phyloP scores from a whole-genome alignment of 2,113 vertebrate genomes.

The Porphyrio hochstetteri region DNA sequence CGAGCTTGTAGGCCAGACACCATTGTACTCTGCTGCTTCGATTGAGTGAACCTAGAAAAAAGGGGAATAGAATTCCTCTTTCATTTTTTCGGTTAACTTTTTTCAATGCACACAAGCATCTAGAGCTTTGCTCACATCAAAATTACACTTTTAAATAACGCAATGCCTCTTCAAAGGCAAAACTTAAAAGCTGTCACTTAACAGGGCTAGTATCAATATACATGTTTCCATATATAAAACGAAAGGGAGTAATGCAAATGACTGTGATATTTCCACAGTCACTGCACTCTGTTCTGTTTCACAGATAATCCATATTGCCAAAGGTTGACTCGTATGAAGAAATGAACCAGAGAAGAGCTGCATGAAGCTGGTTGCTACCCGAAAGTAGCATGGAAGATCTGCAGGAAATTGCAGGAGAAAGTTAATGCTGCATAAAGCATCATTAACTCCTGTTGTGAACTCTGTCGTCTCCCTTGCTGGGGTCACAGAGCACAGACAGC shows the following conservation, averaged over 20 bases:
- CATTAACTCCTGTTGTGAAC: constrained; percentile 30
- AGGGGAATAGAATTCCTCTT: neutral
- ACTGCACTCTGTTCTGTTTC: neutral
- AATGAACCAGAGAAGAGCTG: neutral
- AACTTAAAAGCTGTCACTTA: neutral
- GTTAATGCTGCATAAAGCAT: constrained; percentile 25
- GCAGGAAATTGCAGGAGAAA: constrained; percentile 18
- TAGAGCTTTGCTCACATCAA: neutral
- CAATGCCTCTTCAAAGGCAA: neutral
- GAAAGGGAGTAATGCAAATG: neutral
- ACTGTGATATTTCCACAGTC: neutral
- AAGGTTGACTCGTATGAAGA: constrained; percentile 6
- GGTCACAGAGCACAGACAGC: neutral
- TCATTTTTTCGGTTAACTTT: neutral
- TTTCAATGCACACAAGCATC: neutral
- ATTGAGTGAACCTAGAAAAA: constrained; percentile 35
- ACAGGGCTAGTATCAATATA: neutral
- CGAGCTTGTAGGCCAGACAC: constrained; percentile 30
- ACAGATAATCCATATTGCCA: neutral
- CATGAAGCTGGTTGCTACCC: neutral
- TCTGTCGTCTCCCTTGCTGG: neutral
- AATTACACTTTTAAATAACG: neutral
- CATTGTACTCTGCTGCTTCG: constrained; percentile 63
- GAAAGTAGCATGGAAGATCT: neutral
- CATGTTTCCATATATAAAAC: neutral